Conservation (phyloP, 2,113 vertebrate species). For the Melospiza melodia region DNA sequence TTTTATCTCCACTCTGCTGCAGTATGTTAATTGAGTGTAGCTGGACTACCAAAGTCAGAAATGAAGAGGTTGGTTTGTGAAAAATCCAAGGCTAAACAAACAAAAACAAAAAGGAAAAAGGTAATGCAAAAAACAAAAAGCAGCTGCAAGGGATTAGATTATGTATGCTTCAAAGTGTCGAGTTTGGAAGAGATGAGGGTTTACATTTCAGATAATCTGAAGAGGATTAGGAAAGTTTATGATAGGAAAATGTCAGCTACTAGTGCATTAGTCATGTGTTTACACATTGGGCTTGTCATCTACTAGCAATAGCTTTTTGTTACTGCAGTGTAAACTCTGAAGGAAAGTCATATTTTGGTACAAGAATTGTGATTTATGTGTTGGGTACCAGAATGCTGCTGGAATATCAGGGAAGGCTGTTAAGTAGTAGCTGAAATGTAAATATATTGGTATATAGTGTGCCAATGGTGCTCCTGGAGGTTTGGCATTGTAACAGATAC, state of each 20-base stretch:
- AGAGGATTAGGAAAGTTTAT: neutral
- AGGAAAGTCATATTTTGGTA: neutral
- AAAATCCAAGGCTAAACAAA: neutral
- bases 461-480: neutral
- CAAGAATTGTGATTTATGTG: neutral
- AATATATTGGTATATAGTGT: neutral
- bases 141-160: neutral
- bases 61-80: neutral
- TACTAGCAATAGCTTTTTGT: neutral
- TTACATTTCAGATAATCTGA: neutral
- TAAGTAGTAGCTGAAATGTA: neutral
- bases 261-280: neutral
- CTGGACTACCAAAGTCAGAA: neutral
- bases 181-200: neutral
- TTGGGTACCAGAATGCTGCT: neutral
- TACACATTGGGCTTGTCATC: rapidly evolving
- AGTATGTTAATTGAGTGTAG: neutral
- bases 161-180: neutral
- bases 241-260: neutral
- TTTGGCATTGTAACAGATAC: neutral
- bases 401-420: neutral
- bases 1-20: neutral
- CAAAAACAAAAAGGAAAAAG: neutral
- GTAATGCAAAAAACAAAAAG: neutral
- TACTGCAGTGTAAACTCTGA: neutral